Conservation (phyloP, 2,888 invertebrate species). For the Sclerodermus sp. region DNA sequence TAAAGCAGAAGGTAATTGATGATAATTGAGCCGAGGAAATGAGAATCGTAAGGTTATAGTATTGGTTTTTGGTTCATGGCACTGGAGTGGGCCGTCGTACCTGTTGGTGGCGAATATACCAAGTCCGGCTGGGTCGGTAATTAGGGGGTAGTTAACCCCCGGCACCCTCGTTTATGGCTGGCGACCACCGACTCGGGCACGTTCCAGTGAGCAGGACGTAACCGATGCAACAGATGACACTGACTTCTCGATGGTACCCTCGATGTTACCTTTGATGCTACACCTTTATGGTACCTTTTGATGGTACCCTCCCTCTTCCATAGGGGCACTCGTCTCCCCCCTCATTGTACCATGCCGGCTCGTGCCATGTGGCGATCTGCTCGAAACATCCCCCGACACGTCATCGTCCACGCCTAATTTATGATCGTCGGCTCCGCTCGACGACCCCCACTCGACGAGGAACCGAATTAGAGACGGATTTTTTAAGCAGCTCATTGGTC, state of each 20-base stretch:
- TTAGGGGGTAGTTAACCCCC: slow-evolving; percentile 29
- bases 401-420: slow-evolving; percentile 40
- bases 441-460: no score
- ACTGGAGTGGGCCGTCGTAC: no score
- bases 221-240: slow-evolving; percentile 54
- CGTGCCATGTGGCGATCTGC: slow-evolving; percentile 47
- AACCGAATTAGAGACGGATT: no score
- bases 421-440: slow-evolving; percentile 16
- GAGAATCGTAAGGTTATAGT: no score
- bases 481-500: no score
- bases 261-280: slow-evolving; percentile 15
- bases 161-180: slow-evolving; percentile 21
- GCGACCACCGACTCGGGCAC: slow-evolving; percentile 27
- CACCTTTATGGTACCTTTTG: no score
- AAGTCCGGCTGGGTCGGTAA: slow-evolving; percentile 6
- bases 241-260: slow-evolving; percentile 32
- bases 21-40: no score
- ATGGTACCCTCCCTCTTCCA: slow-evolving; percentile 11
- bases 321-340: slow-evolving; percentile 21
- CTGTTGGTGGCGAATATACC: neutral
- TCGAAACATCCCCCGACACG: slow-evolving; percentile 17
- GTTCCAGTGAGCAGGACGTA: slow-evolving; percentile 33
- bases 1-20: no score
- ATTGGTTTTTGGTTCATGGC: no score
- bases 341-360: slow-evolving; percentile 30